Conservation (phyloP, 2,113 vertebrate species). For the Chiloscyllium plagiosum region DNA sequence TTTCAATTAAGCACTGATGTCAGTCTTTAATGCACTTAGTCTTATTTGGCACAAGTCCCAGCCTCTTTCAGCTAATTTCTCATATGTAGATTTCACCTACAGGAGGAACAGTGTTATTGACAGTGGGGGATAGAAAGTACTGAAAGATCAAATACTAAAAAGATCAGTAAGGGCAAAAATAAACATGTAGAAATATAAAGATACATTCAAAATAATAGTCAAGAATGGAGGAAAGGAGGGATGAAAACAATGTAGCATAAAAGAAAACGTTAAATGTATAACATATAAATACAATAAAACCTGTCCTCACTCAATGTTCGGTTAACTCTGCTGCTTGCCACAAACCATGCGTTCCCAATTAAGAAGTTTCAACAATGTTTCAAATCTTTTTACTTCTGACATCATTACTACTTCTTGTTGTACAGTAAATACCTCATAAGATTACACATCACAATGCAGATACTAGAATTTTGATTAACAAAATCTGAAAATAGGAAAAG, state of each 20-base stretch:
- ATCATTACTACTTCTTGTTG: neutral
- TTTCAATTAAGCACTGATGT: neutral
- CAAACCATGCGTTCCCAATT: neutral
- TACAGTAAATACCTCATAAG: neutral
- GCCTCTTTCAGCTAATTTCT: neutral
- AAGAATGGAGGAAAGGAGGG: neutral
- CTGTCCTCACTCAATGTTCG: neutral
- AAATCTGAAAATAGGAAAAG: neutral
- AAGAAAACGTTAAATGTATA: neutral
- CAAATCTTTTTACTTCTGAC: neutral
- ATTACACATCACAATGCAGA: neutral
- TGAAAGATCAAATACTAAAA: neutral
- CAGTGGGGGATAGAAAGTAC: neutral
- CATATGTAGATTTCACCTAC: neutral
- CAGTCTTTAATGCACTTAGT: neutral
- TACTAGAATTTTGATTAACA: neutral
- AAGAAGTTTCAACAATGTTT: neutral
- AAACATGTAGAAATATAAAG: neutral
- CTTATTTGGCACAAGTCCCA: neutral
- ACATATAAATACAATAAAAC: neutral
- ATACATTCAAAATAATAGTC: neutral
- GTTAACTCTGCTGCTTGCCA: neutral
- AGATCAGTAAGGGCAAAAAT: neutral
- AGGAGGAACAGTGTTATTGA: no score
- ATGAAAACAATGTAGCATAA: no score